Evolutionary conservation across 2,797 vertebrate genomes (phyloP).

Genomic region (Poeciliopsis turneri): DNA sequence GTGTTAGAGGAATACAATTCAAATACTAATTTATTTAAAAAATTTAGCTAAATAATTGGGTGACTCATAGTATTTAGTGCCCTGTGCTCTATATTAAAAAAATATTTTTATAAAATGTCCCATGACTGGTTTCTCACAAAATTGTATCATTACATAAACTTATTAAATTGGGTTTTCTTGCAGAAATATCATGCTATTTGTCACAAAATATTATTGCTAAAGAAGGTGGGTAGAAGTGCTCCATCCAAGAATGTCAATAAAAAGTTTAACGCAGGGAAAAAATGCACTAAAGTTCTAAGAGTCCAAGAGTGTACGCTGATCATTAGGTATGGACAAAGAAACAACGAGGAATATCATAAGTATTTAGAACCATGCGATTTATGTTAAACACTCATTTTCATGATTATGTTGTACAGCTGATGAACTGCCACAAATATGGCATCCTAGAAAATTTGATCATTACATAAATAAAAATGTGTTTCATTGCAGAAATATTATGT

Average conservation of each 20-base stretch:
- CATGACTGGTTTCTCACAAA: no score
- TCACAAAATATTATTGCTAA: neutral
- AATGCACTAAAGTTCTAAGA: neutral
- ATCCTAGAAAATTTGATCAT: neutral
- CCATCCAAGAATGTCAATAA: neutral
- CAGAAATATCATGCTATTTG: neutral
- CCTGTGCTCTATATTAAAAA: neutral
- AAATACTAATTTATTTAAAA: no score
- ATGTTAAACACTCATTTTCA: neutral
- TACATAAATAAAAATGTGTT: neutral
- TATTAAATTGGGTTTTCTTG: neutral
- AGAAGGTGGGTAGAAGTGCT: neutral
- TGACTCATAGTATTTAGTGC: neutral
- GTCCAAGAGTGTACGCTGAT: neutral
- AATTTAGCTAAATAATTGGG: neutral
- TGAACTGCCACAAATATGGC: neutral
- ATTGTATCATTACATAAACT: neutral
- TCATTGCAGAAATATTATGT: neutral
- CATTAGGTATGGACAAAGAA: neutral
- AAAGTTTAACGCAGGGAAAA: neutral
- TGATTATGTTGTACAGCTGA: neutral
- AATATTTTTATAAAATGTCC: neutral
- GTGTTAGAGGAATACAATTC: neutral
- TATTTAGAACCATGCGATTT: neutral
- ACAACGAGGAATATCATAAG: neutral